These are phyloP conservation scores for Geopemphigus sp. DNA, from an alignment of 1,140 invertebrate genomes.

Conservation along the genomic window DNA sequence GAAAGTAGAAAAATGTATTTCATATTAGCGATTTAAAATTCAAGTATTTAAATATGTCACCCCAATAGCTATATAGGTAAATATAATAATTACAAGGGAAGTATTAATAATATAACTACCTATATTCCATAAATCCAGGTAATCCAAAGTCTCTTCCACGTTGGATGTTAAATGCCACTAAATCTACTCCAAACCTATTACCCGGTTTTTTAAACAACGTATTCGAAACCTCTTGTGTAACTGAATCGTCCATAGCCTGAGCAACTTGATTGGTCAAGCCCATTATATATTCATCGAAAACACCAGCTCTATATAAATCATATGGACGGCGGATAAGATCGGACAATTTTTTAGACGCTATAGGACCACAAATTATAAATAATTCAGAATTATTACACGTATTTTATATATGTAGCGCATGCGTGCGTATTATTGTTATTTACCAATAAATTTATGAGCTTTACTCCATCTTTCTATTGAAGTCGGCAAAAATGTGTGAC, in stretches of 20 bases:
- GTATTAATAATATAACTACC: conserved; percentile 45
- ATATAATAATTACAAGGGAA: no score
- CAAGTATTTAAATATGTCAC: no score
- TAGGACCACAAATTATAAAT: conserved; percentile 54
- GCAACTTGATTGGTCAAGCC: conserved; percentile 91
- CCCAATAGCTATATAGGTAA: no score
- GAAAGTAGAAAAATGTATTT: no score
- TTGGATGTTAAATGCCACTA: conserved; percentile 83
- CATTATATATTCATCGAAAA: conserved; percentile 89
- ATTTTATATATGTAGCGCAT: not conserved
- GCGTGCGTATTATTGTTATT: conserved; percentile 48
- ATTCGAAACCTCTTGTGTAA: conserved; percentile 87
- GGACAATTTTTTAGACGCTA: conserved; percentile 82
- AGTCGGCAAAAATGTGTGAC: conserved; percentile 71
- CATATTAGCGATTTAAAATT: no score
- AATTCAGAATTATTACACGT: not conserved
- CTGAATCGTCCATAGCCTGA: conserved; percentile 91
- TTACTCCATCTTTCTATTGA: conserved; percentile 66
- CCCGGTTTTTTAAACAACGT: conserved; percentile 79
- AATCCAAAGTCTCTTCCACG: conserved; percentile 81
- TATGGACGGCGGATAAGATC: conserved; percentile 84
- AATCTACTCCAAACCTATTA: conserved; percentile 81
- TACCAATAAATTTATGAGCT: conserved; percentile 88
- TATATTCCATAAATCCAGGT: conserved; percentile 65
- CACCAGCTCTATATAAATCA: conserved; percentile 84